These are phyloP conservation scores for Prunella fulvescens DNA, from an alignment of 2,113 vertebrate genomes.

Conservation along the genomic window DNA sequence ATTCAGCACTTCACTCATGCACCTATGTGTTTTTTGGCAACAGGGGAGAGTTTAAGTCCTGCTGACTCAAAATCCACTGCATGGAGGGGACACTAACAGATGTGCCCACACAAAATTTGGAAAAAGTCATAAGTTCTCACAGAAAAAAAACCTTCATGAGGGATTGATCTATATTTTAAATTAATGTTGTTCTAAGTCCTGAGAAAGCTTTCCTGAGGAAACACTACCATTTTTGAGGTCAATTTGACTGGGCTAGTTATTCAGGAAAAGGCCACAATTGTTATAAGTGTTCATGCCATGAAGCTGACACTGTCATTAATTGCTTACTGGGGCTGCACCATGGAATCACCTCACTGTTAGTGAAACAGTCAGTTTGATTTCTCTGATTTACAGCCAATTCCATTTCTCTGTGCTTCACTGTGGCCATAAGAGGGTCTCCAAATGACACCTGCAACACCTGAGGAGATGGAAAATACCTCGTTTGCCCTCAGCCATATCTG, in stretches of 20 bases:
- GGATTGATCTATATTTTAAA: background rate
- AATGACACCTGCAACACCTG: background rate
- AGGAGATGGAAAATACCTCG: background rate
- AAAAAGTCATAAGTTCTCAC: background rate
- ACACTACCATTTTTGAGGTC: background rate
- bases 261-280: background rate
- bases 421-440: background rate
- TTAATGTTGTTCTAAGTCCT: background rate
- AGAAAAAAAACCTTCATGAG: background rate
- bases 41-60: background rate
- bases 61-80: background rate
- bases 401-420: background rate
- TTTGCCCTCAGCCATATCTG: background rate
- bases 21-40: conserved; percentile 4
- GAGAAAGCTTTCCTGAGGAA: background rate
- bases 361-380: background rate
- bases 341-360: background rate
- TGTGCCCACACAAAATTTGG: background rate
- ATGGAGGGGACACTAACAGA: background rate
- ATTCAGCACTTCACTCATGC: background rate
- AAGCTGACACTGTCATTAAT: background rate
- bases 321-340: background rate
- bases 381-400: background rate
- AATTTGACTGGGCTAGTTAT: background rate
- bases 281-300: background rate